Base-by-base conservation (phyloP, 2,113 vertebrate species). In the Synodontis membranacea region DNA sequence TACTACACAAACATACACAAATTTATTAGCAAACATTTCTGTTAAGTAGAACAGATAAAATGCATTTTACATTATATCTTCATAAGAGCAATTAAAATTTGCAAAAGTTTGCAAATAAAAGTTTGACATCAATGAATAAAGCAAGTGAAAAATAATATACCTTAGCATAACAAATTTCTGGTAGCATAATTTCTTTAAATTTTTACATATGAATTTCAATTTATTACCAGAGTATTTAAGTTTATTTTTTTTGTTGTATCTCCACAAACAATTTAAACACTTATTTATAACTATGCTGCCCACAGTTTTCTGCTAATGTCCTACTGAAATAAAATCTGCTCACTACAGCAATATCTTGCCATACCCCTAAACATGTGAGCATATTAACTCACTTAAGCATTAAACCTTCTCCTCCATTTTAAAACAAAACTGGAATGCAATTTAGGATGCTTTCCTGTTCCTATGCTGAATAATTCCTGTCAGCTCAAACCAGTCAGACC, bases 1-100 rank as follows among this genome's bases (percentile, higher is more conserved):
- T 98, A 97, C 97, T 99, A 95, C 1, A 86, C 42, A 85, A 17
- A 75, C 23, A 11, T 2, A 84, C 37, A 60, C 28, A 62, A 39
- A 75, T 48, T 60, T 86, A 66, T 15, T 76, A 17, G 39, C n/a
- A 42, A 68, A 37, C 21, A 54, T 39, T 15, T 9, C 3, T 39
- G 34, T 58, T 28, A 42, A 39, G 23, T 23, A 80, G 52, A n/a
- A 82, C 25, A 83, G 12, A 42, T 11, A 0, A 60, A 48, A 79
- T 19, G 5, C 19, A 74, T 2, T 50, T 25, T 12, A 54, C 1
- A 80, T 39, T 25, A 56, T 23, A 37, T 80, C 31, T 39, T 25
- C 3, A 37, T 5, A 34, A 50, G 1, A 31, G 19, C 4, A 75
- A 46, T 14, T 31, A 42, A 28, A 75, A 28, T 48, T 17, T 15